Evolutionary conservation across 2,113 vertebrate species (phyloP), one percentile per base, ranked within the genome.

Genomic region (Balaenoptera acutorostrata): DNA sequence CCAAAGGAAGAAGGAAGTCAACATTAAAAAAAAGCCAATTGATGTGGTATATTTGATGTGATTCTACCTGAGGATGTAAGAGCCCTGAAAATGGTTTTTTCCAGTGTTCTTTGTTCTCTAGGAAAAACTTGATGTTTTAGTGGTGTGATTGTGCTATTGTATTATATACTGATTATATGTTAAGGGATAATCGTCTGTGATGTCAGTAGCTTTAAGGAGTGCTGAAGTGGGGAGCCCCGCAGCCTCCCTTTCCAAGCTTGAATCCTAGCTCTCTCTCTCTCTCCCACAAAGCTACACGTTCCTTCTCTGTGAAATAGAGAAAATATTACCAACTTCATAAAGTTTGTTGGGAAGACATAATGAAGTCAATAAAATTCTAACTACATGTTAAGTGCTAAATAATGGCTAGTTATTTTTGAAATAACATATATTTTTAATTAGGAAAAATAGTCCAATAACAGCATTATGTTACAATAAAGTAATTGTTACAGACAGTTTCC

Each of bases 141-240:
- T 36, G 46, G n/a, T 13, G 3, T 49, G 21, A 41, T 6, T 41
- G 6, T 68, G 63, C 9, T 39, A 3, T 23, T 2, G 3, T 27
- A 14, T 49, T 11, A n/a, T 6, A 9, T 0, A 31, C 8, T 46
- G n/a, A 8, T 49, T 52, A 21, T 46, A 17, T 17, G 27, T 49
- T 52, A 41, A 31, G 41, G 33, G 6, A 5, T 75, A 66, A 27
- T 69, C 18, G 5, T 49, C 61, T 29, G 3, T 7, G 25, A 9
- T 3, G 2, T 83, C 66, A 82, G 57, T 21, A 21, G 27, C 31
- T 2, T 41, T 61, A 18, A 59, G 33, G 57, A 6, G 9, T 27
- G 33, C 8, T 21, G 10, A 31, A 55, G 3, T 1, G 1, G 23
- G 36, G n/a, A 49, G 33, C 3, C 1, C 33, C 1, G 27, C 4